Evolutionary conservation across 1,140 invertebrate species (phyloP).

Genomic region (Palaemon carinicauda): DNA sequence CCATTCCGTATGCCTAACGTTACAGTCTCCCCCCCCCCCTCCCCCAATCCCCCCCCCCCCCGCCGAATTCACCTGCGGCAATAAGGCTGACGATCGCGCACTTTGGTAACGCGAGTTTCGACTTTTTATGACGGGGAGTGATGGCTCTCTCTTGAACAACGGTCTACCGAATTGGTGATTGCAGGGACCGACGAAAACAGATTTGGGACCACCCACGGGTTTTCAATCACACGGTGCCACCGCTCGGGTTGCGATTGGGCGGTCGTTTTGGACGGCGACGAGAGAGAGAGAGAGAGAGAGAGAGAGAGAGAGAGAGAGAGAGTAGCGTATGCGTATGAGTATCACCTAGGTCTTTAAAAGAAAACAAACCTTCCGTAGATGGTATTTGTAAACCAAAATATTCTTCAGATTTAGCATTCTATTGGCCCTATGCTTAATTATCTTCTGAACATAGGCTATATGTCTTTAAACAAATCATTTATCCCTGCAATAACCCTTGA

Average conservation of each 20-base stretch:
- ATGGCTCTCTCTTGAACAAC: constrained; percentile 13
- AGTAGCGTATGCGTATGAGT: neutral
- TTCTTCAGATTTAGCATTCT: too few relatives aligned
- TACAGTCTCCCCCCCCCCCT: neutral
- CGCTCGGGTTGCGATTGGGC: constrained; percentile 1
- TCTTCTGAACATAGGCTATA: too few relatives aligned
- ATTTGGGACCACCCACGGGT: constrained; percentile 34
- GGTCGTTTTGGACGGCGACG: neutral
- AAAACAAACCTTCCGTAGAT: too few relatives aligned
- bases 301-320: constrained; percentile 28
- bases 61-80: neutral
- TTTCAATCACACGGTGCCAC: constrained; percentile 27
- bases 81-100: neutral
- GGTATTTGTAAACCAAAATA: too few relatives aligned
- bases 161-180: constrained; percentile 19
- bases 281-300: neutral
- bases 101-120: neutral
- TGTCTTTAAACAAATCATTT: too few relatives aligned
- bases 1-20: neutral
- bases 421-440: too few relatives aligned
- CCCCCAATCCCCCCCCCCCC: neutral
- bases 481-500: too few relatives aligned
- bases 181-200: constrained; percentile 24
- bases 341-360: neutral
- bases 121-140: neutral